Conservation (phyloP, 2,797 vertebrate species). For the Gila robusta region DNA sequence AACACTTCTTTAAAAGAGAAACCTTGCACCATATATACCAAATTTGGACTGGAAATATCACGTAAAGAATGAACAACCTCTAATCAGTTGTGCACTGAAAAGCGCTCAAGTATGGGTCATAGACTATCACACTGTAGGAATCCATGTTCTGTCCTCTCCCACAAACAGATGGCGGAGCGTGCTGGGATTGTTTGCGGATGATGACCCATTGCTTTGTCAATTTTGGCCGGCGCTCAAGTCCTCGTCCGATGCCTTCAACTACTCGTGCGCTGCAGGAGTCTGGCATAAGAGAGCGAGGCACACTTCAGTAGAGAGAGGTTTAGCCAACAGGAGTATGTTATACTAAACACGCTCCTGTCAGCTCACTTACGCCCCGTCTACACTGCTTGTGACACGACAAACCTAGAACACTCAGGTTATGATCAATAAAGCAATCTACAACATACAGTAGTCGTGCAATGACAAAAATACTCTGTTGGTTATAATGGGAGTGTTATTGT, state of each 20-base stretch:
- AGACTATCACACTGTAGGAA: constrained; percentile 45
- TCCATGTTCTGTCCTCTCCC: constrained; percentile 52
- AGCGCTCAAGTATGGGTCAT: constrained; percentile 58
- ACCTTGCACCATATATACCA: not conserved
- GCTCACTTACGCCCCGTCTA: not conserved
- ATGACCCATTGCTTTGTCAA: constrained; percentile 66
- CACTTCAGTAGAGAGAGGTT: constrained; percentile 32
- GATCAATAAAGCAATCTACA: not conserved
- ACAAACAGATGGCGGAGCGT: constrained; percentile 67
- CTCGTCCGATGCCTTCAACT: constrained; percentile 61
- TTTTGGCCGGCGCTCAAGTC: constrained; percentile 65
- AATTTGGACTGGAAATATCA: constrained; percentile 19
- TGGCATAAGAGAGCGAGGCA: constrained; percentile 33
- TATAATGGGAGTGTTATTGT: not conserved
- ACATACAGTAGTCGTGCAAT: not conserved
- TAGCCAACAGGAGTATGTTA: constrained; percentile 35
- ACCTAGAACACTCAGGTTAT: not conserved
- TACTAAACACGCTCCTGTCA: constrained; percentile 45
- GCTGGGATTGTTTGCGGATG: constrained; percentile 69
- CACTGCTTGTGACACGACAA: not conserved
- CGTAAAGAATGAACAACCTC: constrained; percentile 50
- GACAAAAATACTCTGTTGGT: not conserved
- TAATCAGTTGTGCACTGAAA: constrained; percentile 59
- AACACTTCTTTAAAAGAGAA: not conserved
- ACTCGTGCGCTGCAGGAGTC: constrained; percentile 57